phyloP scores from a whole-genome alignment of 2,113 vertebrate species.

The Ammodytes dubius region DNA sequence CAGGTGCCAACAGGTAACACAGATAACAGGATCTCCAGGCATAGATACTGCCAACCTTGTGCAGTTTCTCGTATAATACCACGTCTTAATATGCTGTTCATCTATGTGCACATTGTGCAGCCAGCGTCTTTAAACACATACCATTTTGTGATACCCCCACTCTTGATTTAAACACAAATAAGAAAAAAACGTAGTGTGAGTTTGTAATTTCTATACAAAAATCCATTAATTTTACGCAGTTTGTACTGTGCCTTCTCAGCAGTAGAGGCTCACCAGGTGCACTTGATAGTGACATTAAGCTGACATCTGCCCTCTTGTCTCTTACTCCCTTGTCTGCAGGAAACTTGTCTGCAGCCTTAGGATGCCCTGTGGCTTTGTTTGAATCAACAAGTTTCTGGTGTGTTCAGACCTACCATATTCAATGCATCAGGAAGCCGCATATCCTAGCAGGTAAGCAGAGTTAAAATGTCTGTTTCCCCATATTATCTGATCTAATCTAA shows the following conservation, averaged over 20 bases:
- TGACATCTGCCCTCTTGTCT: slow-evolving; percentile 41
- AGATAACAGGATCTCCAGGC: background rate
- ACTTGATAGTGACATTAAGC: slow-evolving; percentile 21
- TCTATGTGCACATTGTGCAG: background rate
- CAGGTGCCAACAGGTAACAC: background rate
- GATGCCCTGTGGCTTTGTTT: slow-evolving; percentile 23
- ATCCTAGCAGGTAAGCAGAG: slow-evolving; percentile 53
- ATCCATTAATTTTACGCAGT: background rate
- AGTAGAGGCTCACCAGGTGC: background rate
- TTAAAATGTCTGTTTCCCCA: background rate
- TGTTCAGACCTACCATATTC: background rate
- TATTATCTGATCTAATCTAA: background rate
- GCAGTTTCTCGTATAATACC: background rate
- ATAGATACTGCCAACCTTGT: background rate
- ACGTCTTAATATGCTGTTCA: background rate
- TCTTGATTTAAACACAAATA: background rate
- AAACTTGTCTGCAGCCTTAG: slow-evolving; percentile 25
- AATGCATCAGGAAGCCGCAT: slow-evolving; percentile 10
- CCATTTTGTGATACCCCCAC: background rate
- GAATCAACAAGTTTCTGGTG: slow-evolving; percentile 23
- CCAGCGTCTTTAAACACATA: background rate
- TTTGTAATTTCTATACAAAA: background rate
- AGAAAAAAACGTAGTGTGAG: background rate
- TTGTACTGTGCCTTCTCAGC: background rate
- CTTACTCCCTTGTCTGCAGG: slow-evolving; percentile 43